Percentiles rank a stretch among this genome's conserved stretches.
Conservation (phyloP, 2,888 invertebrate species). For the Aphodius granarius region DNA sequence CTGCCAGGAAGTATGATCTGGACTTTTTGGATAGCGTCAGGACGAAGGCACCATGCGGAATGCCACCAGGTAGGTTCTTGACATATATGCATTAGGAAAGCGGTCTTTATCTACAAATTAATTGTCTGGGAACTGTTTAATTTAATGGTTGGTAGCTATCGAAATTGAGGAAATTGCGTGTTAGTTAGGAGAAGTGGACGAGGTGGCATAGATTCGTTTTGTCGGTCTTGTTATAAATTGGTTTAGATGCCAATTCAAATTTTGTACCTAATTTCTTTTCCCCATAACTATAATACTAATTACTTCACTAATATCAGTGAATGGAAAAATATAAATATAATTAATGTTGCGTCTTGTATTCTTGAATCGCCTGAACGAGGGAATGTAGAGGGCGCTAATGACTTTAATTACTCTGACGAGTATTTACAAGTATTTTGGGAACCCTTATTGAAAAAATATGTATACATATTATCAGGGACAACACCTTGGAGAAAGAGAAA, state of each 20-base stretch:
- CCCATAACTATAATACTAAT: too few relatives aligned
- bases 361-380: too few relatives aligned
- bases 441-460: too few relatives aligned
- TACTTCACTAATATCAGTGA: too few relatives aligned
- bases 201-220: not conserved
- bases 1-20: slow-evolving; percentile 83
- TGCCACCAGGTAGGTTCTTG: slow-evolving; percentile 82
- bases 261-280: not conserved
- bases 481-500: too few relatives aligned
- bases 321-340: too few relatives aligned
- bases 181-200: not conserved
- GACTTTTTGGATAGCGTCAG: slow-evolving; percentile 92
- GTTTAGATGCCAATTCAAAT: not conserved
- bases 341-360: too few relatives aligned
- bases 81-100: not conserved
- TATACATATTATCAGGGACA: too few relatives aligned
- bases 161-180: not conserved
- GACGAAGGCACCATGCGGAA: slow-evolving; percentile 90
- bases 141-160: not conserved
- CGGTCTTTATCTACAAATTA: not conserved
- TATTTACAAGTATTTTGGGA: too few relatives aligned
- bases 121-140: not conserved
- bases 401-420: too few relatives aligned
- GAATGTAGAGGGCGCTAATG: too few relatives aligned
- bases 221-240: not conserved